These are phyloP conservation scores for Doris montereyensis DNA, from an alignment of 2,888 invertebrate species.

Conservation along the genomic window DNA sequence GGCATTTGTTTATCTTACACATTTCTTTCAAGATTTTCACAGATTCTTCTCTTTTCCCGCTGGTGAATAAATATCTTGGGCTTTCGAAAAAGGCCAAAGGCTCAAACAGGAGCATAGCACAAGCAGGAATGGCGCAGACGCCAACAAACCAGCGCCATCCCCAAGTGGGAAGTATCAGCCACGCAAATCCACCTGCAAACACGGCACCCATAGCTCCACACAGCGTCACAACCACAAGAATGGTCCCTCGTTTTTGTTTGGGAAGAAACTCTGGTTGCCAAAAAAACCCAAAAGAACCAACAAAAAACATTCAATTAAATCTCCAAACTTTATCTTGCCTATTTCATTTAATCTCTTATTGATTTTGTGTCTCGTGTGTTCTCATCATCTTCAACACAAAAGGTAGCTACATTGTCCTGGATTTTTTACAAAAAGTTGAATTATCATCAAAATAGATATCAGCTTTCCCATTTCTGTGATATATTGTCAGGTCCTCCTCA, in stretches of 20 bases:
- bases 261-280: constrained; percentile 65
- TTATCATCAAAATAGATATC: no score
- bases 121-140: constrained; percentile 56
- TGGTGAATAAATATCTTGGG: constrained; percentile 58
- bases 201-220: constrained; percentile 65
- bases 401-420: no score
- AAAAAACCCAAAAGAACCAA: not conserved
- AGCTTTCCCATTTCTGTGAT: no score
- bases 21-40: constrained; percentile 52
- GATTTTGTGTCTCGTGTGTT: no score
- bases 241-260: constrained; percentile 53
- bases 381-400: no score
- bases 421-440: no score
- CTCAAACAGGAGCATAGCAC: constrained; percentile 49
- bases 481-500: no score
- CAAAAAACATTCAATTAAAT: not conserved
- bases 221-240: constrained; percentile 62
- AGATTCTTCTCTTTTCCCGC: constrained; percentile 51
- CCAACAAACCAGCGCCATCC: constrained; percentile 62
- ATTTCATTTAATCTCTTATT: no score
- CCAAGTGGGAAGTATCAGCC: constrained; percentile 55
- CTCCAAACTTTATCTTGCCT: no score
- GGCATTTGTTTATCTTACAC: constrained; percentile 44
- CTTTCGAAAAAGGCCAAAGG: constrained; percentile 55
- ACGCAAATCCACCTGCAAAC: constrained; percentile 57